Conservation (phyloP, 2,797 vertebrate species). For the Vespertilio murinus region DNA sequence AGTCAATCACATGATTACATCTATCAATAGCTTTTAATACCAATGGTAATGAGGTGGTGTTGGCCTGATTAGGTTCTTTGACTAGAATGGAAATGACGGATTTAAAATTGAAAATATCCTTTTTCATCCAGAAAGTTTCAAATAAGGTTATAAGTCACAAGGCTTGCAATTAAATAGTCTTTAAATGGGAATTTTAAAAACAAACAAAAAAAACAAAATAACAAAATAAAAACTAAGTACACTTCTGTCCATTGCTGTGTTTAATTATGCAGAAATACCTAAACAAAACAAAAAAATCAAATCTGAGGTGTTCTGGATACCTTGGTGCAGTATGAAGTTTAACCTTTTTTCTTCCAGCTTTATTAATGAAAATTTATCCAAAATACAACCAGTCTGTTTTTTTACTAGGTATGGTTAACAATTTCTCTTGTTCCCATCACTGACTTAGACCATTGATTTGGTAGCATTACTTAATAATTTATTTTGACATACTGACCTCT, state of each 20-base stretch:
- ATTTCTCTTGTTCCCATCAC: neutral
- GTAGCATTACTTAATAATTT: neutral
- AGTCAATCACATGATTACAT: neutral
- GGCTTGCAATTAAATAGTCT: neutral
- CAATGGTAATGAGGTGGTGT: neutral
- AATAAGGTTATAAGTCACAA: neutral
- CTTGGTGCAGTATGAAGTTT: neutral
- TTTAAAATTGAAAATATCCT: neutral
- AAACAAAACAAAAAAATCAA: neutral
- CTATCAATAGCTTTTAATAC: conserved; percentile 38
- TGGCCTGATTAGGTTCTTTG: neutral
- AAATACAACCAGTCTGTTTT: neutral
- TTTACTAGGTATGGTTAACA: neutral
- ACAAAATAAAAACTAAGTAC: neutral
- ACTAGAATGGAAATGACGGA: conserved; percentile 1
- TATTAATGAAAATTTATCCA: neutral
- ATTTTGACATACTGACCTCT: neutral
- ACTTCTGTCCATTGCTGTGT: neutral
- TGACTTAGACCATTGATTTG: neutral
- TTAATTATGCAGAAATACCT: neutral
- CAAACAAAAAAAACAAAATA: neutral
- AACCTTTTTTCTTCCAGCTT: neutral
- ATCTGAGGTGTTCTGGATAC: neutral
- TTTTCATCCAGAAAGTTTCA: conserved; percentile 37
- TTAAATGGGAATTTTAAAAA: neutral